phyloP scores from a whole-genome alignment of 2,113 vertebrate species.

The Gymnarchus niloticus region DNA sequence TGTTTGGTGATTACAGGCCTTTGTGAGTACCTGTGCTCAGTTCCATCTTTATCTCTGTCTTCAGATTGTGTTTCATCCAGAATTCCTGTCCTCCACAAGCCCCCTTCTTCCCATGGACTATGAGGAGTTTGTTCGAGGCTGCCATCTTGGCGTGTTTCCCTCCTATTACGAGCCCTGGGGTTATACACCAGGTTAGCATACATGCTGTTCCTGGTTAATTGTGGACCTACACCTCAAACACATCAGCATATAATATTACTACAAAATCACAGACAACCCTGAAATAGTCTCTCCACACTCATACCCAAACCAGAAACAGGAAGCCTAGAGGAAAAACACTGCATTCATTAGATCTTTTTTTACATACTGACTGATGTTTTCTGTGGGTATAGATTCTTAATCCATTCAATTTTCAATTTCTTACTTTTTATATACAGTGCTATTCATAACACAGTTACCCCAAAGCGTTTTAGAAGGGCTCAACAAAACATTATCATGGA shows the following conservation, averaged over 20 bases:
- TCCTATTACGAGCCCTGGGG: slow-evolving; percentile 98
- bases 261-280: too few species aligned
- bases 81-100: slow-evolving; percentile 94
- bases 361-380: background rate
- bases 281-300: too few species aligned
- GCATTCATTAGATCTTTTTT: background rate
- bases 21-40: background rate
- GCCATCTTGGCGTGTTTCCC: slow-evolving; percentile 92
- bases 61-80: slow-evolving; percentile 89
- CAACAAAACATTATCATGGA: background rate
- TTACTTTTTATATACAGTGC: background rate
- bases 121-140: slow-evolving; percentile 93
- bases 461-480: background rate
- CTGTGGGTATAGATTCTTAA: background rate
- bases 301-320: background rate
- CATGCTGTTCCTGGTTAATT: background rate
- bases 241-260: too few species aligned
- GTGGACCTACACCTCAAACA: background rate
- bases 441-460: background rate
- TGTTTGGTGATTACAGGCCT: background rate
- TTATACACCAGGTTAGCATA: slow-evolving; percentile 82
- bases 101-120: slow-evolving; percentile 94
- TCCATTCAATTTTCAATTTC: background rate
- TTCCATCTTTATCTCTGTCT: background rate
- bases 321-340: background rate